Base-by-base conservation (phyloP, 2,113 vertebrate genomes). In the Illadopsis cleaveri region DNA sequence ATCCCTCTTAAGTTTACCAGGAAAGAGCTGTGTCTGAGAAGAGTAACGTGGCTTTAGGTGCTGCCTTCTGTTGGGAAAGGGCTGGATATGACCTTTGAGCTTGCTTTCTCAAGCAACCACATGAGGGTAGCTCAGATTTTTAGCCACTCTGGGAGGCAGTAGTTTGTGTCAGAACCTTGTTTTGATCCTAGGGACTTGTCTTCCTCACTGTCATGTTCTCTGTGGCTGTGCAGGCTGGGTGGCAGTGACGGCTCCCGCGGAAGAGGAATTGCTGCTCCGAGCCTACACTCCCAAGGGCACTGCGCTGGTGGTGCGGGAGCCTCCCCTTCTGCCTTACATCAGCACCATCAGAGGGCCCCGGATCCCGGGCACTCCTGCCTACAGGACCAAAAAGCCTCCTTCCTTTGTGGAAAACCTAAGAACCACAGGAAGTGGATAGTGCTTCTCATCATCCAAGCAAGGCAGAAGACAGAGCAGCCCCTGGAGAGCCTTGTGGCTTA, bases 151-250 rank as follows among this genome's bases (percentile, higher is more conserved):
- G 18, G 18, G 35, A 70, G 37, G 35, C 53, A 40, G 38, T 5
- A 50, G 31, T n/a, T 82, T 45, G 28, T 25, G 11, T 69, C 28
- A 79, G 75, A 87, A 56, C 12, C 24, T 62, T 2, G 0, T 45
- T 88, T 40, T 51, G 28, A 11, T 76, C 11, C 9, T 25, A 8
- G 40, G 54, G 40, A 11, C 27, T 76, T 7, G 5, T 38, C 16
- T 87, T 19, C 2, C 31, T 72, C 31, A 60, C 75, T 93, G 27
- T n/a, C 12, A 0, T 35, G 1, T 30, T 82, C 23, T 91, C 10
- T 62, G 3, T 83, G 89, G 19, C 51, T 86, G 4, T 50, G 35
- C 91, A 99, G 99, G 99, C 20, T 99, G 99, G 99, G 98, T 99
- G 89, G 98, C 99, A 12, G 98, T 99, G 90, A 99, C 99, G 0